These are phyloP conservation scores for Adelognathus sp. DNA, from an alignment of 2,888 invertebrate genomes.

Conservation along the genomic window DNA sequence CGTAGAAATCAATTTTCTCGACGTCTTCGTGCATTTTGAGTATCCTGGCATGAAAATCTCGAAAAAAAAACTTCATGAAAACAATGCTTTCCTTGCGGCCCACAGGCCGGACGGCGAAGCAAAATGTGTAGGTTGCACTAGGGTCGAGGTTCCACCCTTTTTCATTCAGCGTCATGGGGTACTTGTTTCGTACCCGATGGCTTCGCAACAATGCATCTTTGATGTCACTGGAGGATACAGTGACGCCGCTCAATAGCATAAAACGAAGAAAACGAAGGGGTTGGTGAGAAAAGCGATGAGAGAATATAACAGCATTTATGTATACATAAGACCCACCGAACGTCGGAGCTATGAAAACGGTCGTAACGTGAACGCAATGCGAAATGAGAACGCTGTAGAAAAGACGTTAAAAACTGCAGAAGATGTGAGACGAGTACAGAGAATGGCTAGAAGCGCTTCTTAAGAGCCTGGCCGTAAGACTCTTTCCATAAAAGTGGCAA, in stretches of 20 bases:
- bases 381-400: not conserved
- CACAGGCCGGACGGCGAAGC: too few relatives aligned
- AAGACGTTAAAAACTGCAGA: conserved; percentile 33
- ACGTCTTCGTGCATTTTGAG: too few relatives aligned
- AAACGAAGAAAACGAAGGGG: conserved; percentile 6
- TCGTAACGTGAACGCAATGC: conserved; percentile 13
- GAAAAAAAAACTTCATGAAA: too few relatives aligned
- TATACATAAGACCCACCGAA: not conserved
- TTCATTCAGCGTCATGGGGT: not conserved
- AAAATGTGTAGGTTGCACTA: not conserved
- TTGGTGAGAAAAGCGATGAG: not conserved
- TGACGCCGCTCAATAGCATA: not conserved
- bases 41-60: too few relatives aligned
- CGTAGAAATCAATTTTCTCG: too few relatives aligned
- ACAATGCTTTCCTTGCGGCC: too few relatives aligned
- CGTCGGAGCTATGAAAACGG: conserved; percentile 17
- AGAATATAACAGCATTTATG: conserved; percentile 10
- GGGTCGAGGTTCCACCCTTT: not conserved
- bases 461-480: conserved; percentile 31
- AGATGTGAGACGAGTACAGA: not conserved
- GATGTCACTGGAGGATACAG: not conserved
- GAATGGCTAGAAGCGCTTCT: conserved; percentile 14
- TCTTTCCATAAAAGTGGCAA: conserved; percentile 39
- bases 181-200: not conserved
- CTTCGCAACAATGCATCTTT: not conserved